Conservation (phyloP, 2,113 vertebrate species). For the Sinocyclocheilus anophthalmus region DNA sequence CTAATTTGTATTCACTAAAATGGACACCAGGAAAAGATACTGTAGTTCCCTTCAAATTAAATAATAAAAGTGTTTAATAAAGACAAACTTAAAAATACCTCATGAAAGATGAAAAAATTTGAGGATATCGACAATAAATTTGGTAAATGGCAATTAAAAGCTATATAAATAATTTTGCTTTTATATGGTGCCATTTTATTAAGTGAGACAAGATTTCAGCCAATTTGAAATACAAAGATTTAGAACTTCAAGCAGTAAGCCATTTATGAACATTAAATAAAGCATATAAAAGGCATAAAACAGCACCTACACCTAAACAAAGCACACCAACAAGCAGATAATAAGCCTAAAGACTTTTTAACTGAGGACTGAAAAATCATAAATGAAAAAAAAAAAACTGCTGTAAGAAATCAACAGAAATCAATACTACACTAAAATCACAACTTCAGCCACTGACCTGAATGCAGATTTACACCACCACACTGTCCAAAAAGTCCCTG, state of each 20-base stretch:
- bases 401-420: neutral
- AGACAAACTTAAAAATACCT: neutral
- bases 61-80: neutral
- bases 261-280: too few species aligned
- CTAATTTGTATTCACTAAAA: neutral
- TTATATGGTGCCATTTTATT: neutral
- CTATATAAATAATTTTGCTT: neutral
- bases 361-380: neutral
- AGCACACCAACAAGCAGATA: neutral
- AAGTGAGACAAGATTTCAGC: neutral
- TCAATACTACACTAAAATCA: neutral
- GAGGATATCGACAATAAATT: neutral
- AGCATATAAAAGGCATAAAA: neutral
- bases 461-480: neutral
- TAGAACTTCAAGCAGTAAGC: neutral
- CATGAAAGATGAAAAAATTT: too few species aligned
- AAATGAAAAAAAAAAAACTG: neutral
- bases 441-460: neutral
- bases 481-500: neutral
- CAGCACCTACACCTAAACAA: neutral
- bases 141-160: neutral
- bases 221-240: neutral
- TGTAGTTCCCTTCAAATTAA: too few species aligned
- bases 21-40: neutral
- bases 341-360: neutral